These are phyloP conservation scores for Megalops atlanticus DNA, from an alignment of 2,113 vertebrate species.

Conservation along the genomic window DNA sequence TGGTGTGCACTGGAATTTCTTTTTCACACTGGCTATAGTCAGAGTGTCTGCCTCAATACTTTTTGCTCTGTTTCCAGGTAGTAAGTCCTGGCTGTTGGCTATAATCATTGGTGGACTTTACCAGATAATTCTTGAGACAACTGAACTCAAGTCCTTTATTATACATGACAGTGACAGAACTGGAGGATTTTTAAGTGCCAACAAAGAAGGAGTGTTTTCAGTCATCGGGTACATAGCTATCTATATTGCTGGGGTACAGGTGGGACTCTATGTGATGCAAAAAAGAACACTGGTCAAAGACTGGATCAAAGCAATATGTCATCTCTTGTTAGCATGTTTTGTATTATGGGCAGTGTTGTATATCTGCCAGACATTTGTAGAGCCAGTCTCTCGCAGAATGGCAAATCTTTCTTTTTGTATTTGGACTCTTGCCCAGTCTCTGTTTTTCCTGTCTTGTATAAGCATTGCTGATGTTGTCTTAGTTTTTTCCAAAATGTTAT, in stretches of 20 bases:
- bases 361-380: conserved; percentile 64
- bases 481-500: conserved; percentile 76
- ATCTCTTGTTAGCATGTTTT: conserved; percentile 59
- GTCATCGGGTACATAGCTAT: conserved; percentile 82
- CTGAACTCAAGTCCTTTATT: conserved; percentile 80
- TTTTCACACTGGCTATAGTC: conserved; percentile 87
- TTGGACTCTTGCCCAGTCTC: conserved; percentile 81
- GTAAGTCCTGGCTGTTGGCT: conserved; percentile 74
- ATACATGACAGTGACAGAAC: conserved; percentile 76
- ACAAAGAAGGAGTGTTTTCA: conserved; percentile 90
- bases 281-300: conserved; percentile 67
- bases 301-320: conserved; percentile 66
- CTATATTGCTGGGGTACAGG: conserved; percentile 87
- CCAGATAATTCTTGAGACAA: conserved; percentile 77
- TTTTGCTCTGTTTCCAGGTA: conserved; percentile 70
- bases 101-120: conserved; percentile 71
- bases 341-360: conserved; percentile 64
- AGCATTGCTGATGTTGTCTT: conserved; percentile 73
- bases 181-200: conserved; percentile 82
- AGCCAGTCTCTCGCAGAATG: conserved; percentile 85
- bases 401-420: conserved; percentile 86
- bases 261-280: conserved; percentile 79
- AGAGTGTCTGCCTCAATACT: conserved; percentile 80
- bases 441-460: conserved; percentile 74
- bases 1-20: conserved; percentile 97